Evolutionary conservation across 2,888 invertebrate genomes (phyloP).

Genomic region (Erebia aethiops): DNA sequence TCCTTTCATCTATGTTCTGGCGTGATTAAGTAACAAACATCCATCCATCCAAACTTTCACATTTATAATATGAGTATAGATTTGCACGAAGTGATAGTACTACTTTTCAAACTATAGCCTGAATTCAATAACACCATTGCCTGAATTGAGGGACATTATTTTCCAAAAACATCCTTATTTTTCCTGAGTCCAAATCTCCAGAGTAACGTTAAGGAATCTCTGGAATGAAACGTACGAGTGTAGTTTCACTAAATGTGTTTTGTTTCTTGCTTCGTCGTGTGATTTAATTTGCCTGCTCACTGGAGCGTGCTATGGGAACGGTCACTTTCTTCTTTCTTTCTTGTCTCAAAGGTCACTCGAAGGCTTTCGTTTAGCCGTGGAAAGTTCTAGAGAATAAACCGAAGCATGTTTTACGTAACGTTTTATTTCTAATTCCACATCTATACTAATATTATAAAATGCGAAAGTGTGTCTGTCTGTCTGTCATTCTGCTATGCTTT

Average conservation of each 20-base stretch:
- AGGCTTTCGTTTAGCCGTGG: neutral
- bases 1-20: no score
- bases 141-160: neutral
- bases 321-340: neutral
- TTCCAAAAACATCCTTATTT: neutral
- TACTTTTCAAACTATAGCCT: no score
- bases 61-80: no score
- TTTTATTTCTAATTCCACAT: no score
- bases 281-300: slow-evolving; percentile 42
- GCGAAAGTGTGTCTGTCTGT: no score
- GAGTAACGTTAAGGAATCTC: slow-evolving; percentile 26
- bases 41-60: no score
- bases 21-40: no score
- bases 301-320: slow-evolving; percentile 34
- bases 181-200: slow-evolving; percentile 19
- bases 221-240: slow-evolving; percentile 37
- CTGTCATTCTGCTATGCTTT: no score
- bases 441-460: no score
- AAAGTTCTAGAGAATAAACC: neutral
- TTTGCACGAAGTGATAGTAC: no score
- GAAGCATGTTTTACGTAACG: neutral
- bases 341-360: slow-evolving; percentile 1
- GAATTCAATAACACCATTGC: no score
- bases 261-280: slow-evolving; percentile 40
- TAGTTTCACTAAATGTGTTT: slow-evolving; percentile 41